These are phyloP conservation scores for Ramphastos sulfuratus DNA, from an alignment of 2,113 vertebrate genomes.

Conservation along the genomic window DNA sequence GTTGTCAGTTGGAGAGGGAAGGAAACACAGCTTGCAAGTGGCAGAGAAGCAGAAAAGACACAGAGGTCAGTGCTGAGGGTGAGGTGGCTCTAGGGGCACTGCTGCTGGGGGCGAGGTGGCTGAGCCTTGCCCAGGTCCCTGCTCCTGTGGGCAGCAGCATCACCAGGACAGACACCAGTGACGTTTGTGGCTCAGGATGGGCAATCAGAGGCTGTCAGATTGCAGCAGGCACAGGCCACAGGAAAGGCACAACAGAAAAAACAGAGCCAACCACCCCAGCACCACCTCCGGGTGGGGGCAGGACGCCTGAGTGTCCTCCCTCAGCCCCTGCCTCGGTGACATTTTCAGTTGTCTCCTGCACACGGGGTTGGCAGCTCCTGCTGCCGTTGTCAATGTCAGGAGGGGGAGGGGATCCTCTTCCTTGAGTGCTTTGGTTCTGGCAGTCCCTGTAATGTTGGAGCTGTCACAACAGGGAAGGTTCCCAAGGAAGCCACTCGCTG, in stretches of 20 bases:
- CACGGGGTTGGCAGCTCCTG: conserved; percentile 28
- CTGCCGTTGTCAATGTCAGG: conserved; percentile 67
- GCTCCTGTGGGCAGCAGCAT: background rate
- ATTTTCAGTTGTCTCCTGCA: conserved; percentile 71
- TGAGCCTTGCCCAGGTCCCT: background rate
- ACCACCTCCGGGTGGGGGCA: background rate
- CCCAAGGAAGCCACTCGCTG: conserved; percentile 41
- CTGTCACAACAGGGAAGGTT: conserved; percentile 71
- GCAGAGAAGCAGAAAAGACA: background rate
- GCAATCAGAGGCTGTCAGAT: background rate
- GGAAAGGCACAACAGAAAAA: background rate
- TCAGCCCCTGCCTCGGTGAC: conserved; percentile 60
- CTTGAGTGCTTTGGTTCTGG: conserved; percentile 62
- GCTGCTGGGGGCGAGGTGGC: background rate
- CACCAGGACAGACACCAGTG: background rate
- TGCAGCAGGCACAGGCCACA: background rate
- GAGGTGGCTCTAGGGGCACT: background rate
- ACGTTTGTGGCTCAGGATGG: background rate
- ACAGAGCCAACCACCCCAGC: background rate
- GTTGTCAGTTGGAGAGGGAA: background rate
- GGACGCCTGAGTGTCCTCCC: conserved; percentile 22
- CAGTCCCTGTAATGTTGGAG: conserved; percentile 64
- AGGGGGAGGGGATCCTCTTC: conserved; percentile 55
- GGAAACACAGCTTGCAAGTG: background rate
- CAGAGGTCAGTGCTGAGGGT: background rate